Base-by-base conservation (phyloP, 2,888 invertebrate species). In the Chrysina gloriosa region DNA sequence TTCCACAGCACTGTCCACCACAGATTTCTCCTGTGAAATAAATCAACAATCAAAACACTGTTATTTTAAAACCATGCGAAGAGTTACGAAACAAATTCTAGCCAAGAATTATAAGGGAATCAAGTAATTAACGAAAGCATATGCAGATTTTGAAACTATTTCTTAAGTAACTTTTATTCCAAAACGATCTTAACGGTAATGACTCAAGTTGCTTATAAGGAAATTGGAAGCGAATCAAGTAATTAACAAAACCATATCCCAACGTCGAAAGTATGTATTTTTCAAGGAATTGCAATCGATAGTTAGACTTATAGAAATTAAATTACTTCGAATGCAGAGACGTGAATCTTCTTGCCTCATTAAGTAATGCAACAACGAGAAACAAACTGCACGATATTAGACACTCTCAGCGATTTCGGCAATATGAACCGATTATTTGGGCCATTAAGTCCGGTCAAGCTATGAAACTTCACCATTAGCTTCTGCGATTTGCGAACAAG, bases 1-100 rank as follows among this genome's bases (percentile, higher is more conserved):
- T 85, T 27, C 89, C 89, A 82, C 93, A 93, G 78, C 93, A 93
- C 72, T 86, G 84, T 0, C 90, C 90, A 5, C 85, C 85, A 77
- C 90, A 91, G 70, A 86, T 84, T 69, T 85, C 80, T 67, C 88
- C 90, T 89, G 83, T 0, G 79, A 80, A 72, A 72, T 76, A 76
- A 71, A 69, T 61, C 65, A 70, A 11, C 27, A 34, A 54, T 45
- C 27, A 54, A 36, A 36, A n/a, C 2, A 5, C 3, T 3, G 36
- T 36, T 36, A 11, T 36, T 3, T 45, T 6, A 42, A 23, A 14
- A 45, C 6, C 29, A 29, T 5, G 29, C 29, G 29, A 36, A 11
- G 14, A 11, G 0, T 36, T 36, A n/a, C 36, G 14, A 36, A 3
- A 36, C 36, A 36, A 36, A n/a, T n/a, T n/a, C n/a, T n/a, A n/a